These are phyloP conservation scores for Aporophyla lueneburgensis DNA, from an alignment of 2,888 invertebrate species.

Conservation along the genomic window DNA sequence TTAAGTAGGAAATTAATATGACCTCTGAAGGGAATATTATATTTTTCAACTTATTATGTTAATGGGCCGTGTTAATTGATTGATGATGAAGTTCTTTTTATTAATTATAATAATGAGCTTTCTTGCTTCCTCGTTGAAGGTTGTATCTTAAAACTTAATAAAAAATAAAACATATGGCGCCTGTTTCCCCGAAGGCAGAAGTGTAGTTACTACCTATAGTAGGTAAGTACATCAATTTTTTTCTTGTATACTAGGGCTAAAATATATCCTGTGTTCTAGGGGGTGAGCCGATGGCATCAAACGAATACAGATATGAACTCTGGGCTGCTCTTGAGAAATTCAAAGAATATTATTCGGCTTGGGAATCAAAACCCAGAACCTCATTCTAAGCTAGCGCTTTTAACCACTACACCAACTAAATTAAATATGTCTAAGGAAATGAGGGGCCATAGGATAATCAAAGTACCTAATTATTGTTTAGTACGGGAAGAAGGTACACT, in stretches of 20 bases:
- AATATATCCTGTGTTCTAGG: neutral
- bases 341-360: neutral
- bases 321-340: neutral
- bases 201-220: neutral
- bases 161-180: neutral
- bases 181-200: neutral
- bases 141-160: neutral
- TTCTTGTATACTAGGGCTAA: neutral
- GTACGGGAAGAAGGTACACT: neutral
- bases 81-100: neutral
- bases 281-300: neutral
- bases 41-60: conserved; percentile 32
- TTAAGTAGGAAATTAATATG: conserved; percentile 52
- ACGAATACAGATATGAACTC: neutral
- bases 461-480: neutral
- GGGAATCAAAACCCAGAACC: neutral
- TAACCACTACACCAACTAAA: neutral
- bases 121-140: neutral
- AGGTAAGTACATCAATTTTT: neutral
- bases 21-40: conserved; percentile 27
- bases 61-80: conserved; percentile 31
- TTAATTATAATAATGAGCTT: neutral
- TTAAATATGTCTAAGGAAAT: conserved; percentile 1
- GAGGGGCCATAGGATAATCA: neutral
- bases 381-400: neutral